These are phyloP conservation scores for Sinella curviseta DNA, from an alignment of 1,140 invertebrate species.

Conservation along the genomic window DNA sequence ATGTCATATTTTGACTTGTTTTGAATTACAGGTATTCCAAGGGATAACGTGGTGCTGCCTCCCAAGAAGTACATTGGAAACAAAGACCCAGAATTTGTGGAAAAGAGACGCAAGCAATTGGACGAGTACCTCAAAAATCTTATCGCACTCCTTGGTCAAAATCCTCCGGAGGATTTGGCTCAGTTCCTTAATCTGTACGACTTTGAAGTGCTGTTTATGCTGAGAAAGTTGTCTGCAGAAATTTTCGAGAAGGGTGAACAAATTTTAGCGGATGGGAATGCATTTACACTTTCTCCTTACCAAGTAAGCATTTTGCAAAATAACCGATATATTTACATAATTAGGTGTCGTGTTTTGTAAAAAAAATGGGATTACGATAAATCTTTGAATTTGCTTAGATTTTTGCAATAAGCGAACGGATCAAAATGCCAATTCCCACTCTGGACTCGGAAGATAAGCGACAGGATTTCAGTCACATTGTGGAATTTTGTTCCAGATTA, in stretches of 20 bases:
- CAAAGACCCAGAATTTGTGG: constrained; percentile 77
- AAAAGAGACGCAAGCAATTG: constrained; percentile 74
- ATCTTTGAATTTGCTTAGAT: constrained; percentile 60
- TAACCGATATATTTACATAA: background rate
- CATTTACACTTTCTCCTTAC: constrained; percentile 68
- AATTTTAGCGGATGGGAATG: constrained; percentile 62
- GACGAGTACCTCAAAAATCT: constrained; percentile 78
- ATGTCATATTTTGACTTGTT: constrained; percentile 17
- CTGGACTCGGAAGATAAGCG: constrained; percentile 67
- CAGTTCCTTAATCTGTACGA: constrained; percentile 77
- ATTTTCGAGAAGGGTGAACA: constrained; percentile 71
- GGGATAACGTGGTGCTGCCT: constrained; percentile 73
- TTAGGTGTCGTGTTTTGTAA: background rate
- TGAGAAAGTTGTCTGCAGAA: constrained; percentile 73
- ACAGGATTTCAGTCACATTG: constrained; percentile 82
- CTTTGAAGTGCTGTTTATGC: constrained; percentile 78
- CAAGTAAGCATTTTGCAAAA: constrained; percentile 65
- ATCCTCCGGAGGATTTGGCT: constrained; percentile 68
- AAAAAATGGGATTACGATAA: background rate
- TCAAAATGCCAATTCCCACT: constrained; percentile 79
- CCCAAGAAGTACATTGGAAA: constrained; percentile 86
- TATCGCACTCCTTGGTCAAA: constrained; percentile 68
- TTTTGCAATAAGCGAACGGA: constrained; percentile 80
- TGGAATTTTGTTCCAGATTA: constrained; percentile 82
- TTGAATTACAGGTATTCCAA: constrained; percentile 62